Percentiles rank a stretch among this genome's conserved stretches.
phyloP scores from a whole-genome alignment of 2,797 vertebrate genomes.

The Hippopotamyrus pictus region DNA sequence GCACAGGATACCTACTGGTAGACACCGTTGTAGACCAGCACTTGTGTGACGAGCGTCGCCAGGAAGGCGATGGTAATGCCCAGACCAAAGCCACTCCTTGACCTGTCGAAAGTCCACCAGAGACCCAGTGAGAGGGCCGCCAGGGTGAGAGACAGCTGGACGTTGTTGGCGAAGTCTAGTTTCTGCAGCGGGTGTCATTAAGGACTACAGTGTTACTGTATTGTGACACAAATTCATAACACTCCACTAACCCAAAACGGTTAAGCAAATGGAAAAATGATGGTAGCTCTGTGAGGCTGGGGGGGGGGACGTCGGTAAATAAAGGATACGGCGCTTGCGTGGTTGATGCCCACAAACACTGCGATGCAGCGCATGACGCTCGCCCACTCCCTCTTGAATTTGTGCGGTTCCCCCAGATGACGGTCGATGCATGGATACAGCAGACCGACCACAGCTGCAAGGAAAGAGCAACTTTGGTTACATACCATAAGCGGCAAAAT shows the following conservation, averaged over 20 bases:
- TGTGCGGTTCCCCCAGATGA: slow-evolving; percentile 92
- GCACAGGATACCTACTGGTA: slow-evolving; percentile 75
- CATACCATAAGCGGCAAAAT: not conserved
- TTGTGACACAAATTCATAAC: not conserved
- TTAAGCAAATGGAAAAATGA: not conserved
- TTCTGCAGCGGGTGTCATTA: slow-evolving; percentile 74
- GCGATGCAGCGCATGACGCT: slow-evolving; percentile 99
- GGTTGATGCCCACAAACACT: slow-evolving; percentile 96
- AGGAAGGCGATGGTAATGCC: slow-evolving; percentile 92
- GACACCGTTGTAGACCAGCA: slow-evolving; percentile 94
- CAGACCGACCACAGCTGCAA: slow-evolving; percentile 85
- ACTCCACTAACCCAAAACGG: not conserved
- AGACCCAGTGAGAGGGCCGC: slow-evolving; percentile 90
- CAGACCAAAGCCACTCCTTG: slow-evolving; percentile 90
- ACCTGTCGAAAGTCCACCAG: slow-evolving; percentile 98
- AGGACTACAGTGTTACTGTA: slow-evolving; percentile 51
- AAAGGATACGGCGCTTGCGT: slow-evolving; percentile 98
- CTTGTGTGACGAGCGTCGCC: slow-evolving; percentile 88
- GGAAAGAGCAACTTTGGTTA: slow-evolving; percentile 12
- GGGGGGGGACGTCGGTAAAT: not conserved
- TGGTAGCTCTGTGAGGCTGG: not conserved
- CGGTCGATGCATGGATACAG: slow-evolving; percentile 95
- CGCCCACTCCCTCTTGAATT: slow-evolving; percentile 97
- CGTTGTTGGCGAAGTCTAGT: slow-evolving; percentile 90
- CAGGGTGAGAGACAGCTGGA: slow-evolving; percentile 89